Percentiles rank a stretch among this genome's conserved stretches.
These are phyloP conservation scores for Cairina moschata DNA, from an alignment of 2,113 vertebrate genomes.

Conservation along the genomic window DNA sequence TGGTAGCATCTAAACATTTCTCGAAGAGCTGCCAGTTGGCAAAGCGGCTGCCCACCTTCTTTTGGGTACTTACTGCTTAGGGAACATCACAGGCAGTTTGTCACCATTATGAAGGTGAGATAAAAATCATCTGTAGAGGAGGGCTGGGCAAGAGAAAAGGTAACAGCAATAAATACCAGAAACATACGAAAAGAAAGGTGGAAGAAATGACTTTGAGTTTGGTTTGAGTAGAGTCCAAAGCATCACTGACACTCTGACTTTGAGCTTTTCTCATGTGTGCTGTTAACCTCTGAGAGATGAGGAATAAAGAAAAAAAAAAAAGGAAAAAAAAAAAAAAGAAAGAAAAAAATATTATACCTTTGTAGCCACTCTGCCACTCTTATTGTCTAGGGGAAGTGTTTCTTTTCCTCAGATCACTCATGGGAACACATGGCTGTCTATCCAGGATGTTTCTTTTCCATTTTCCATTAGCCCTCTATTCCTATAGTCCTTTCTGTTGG, in stretches of 20 bases:
- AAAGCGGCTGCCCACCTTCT: neutral
- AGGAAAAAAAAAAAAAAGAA: neutral
- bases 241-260: neutral
- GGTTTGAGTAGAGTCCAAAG: neutral
- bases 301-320: neutral
- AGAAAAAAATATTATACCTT: neutral
- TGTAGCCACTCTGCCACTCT: neutral
- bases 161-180: neutral
- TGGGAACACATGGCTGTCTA: neutral
- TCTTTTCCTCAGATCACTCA: neutral
- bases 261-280: neutral
- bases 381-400: neutral
- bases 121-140: neutral
- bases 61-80: neutral
- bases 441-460: neutral
- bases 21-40: neutral
- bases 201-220: neutral
- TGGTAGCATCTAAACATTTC: neutral
- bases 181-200: neutral
- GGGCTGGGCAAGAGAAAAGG: neutral
- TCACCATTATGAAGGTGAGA: neutral
- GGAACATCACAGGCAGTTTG: neutral
- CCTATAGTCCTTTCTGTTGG: constrained; percentile 4
- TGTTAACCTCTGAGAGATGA: neutral
- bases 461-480: neutral